Evolutionary conservation across 2,888 invertebrate species (phyloP), one percentile per base, ranked within the genome.

Genomic region (Drosophila gaucha): DNA sequence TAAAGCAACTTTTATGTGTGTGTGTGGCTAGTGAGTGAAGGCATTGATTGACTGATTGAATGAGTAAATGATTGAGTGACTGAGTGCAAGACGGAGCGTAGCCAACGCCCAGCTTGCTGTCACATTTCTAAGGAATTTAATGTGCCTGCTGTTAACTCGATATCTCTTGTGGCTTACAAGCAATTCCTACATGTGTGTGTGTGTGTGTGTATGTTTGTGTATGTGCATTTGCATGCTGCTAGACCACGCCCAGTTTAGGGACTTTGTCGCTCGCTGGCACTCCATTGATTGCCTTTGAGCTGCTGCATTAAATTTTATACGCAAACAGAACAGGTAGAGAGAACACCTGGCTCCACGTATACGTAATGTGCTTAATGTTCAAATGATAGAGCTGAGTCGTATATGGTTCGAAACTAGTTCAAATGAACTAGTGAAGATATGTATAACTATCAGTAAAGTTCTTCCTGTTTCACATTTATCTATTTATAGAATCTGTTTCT

Each of bases 271-370:
- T 30, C 44, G 44, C 28, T 28, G 44, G 46, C 80, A 79, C 64
- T 83, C 70, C 86, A 80, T 79, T 80, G 83, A 86, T 80, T 78
- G 86, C 79, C 79, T 75, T 78, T 72, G 78, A 85, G 80, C 31
- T 28, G 41, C 66, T 70, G 20, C 78, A 76, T 76, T 80, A 72
- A 77, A 80, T 80, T 47, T 20, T 16, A 41, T 14, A 41, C 9
- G 24, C n/a, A 8, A 2, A 9, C 22, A 8, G 2, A 38, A 18
- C 2, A 39, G 38, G 3, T 6, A 20, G 20, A 1, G 8, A 57
- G 5, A 58, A 55, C 46, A 26, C 83, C 49, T 49, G 68, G 58
- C n/a, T n/a, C n/a, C n/a, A n/a, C 79, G 83, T 83, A 76, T 79
- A 69, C 73, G 64, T 83, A 73, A 83, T 79, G 62, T 66, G 77